Percentiles rank a stretch among this genome's conserved stretches.
These are phyloP conservation scores for Tanaodytes sp. DNA, from an alignment of 2,888 invertebrate genomes.

Conservation along the genomic window DNA sequence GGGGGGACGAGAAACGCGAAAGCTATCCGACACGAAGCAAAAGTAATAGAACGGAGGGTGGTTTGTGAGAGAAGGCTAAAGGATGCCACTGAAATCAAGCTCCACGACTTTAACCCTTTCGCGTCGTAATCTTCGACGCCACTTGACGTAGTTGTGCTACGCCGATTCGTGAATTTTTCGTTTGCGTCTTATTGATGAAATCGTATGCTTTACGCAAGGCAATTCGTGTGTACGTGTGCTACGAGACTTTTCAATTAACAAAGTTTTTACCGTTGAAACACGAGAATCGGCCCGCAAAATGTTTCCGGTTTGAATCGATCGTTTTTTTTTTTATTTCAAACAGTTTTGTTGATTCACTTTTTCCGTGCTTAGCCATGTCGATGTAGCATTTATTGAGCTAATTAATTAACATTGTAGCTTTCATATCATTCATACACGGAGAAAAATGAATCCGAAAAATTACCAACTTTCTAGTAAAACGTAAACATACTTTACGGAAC, in stretches of 20 bases:
- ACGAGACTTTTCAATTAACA: constrained; percentile 45
- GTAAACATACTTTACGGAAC: no score
- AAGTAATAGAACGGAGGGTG: constrained; percentile 60
- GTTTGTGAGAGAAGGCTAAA: constrained; percentile 49
- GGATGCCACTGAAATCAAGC: constrained; percentile 69
- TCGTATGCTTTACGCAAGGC: constrained; percentile 48
- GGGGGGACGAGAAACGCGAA: constrained; percentile 48
- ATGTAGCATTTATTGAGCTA: no score
- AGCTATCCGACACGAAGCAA: constrained; percentile 53
- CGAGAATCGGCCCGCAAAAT: constrained; percentile 12
- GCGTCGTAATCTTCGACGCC: constrained; percentile 65
- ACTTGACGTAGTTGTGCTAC: constrained; percentile 57
- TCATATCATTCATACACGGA: no score
- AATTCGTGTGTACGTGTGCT: constrained; percentile 36
- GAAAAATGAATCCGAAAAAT: no score
- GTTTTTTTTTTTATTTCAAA: neutral
- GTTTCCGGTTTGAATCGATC: neutral
- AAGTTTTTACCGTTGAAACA: constrained; percentile 26
- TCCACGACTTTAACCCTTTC: constrained; percentile 66
- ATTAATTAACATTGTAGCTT: no score
- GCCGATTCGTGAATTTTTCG: constrained; percentile 67
- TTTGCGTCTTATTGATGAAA: constrained; percentile 63
- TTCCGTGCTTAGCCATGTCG: no score
- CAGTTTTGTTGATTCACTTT: no score
- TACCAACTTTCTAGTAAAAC: no score